These are phyloP conservation scores for Pygoscelis adeliae DNA, from an alignment of 2,113 vertebrate genomes.

Conservation along the genomic window DNA sequence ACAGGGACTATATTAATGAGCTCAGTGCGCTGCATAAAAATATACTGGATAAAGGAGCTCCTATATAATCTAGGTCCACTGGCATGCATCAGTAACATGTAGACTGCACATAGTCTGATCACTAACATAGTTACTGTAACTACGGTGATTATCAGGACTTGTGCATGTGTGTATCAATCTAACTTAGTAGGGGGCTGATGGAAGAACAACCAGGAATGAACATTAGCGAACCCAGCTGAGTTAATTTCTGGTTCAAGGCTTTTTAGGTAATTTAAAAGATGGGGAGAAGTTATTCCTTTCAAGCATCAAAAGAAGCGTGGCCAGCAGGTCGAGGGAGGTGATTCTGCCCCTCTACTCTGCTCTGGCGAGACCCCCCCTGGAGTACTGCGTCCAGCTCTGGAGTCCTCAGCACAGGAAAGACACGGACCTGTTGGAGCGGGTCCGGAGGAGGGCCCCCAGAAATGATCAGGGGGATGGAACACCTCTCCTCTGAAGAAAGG, in stretches of 20 bases:
- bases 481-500: not conserved
- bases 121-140: not conserved
- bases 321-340: not conserved
- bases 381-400: not conserved
- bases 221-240: not conserved
- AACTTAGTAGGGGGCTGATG: not conserved
- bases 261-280: not conserved
- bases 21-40: not conserved
- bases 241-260: not conserved
- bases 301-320: not conserved
- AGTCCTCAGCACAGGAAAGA: fast-evolving
- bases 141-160: not conserved
- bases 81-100: not conserved
- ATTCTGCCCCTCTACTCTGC: fast-evolving
- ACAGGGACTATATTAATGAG: not conserved
- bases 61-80: fast-evolving
- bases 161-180: not conserved
- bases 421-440: fast-evolving
- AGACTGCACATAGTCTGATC: not conserved
- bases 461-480: not conserved
- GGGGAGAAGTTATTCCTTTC: not conserved
- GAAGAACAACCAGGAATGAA: not conserved
- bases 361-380: not conserved
- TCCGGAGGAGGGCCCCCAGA: not conserved
- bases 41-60: not conserved